Evolutionary conservation across 64 coral and sea anemone species (phyloP).

Genomic region (Stylophora pistillata): DNA sequence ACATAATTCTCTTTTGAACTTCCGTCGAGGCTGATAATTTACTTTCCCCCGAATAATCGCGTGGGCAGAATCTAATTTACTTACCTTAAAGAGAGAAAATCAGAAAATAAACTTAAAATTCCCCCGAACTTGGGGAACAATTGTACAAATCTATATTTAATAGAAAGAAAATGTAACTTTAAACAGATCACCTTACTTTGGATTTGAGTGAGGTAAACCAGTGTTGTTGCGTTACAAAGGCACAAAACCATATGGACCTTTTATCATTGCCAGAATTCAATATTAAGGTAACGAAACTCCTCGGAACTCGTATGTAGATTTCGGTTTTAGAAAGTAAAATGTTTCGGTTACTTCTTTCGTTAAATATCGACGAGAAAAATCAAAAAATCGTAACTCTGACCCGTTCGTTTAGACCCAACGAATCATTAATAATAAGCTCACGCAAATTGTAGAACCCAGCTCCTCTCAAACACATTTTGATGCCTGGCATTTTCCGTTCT

Average conservation of each 20-base stretch:
- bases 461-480: background rate
- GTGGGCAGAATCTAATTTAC: background rate
- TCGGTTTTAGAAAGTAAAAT: too few relatives aligned
- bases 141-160: background rate
- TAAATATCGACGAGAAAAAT: too few relatives aligned
- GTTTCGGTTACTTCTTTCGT: too few relatives aligned
- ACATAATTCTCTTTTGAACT: background rate
- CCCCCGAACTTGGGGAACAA: background rate
- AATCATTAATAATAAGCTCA: too few relatives aligned
- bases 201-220: too few relatives aligned
- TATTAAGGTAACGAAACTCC: too few relatives aligned
- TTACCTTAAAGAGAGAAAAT: background rate
- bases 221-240: background rate
- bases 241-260: background rate
- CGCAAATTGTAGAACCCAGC: background rate
- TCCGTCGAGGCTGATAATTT: background rate
- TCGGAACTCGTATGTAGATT: too few relatives aligned
- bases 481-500: background rate
- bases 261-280: too few relatives aligned
- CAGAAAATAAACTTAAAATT: background rate
- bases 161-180: background rate
- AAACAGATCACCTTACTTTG: background rate
- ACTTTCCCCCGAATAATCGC: background rate
- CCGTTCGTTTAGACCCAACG: too few relatives aligned
- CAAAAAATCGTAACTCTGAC: too few relatives aligned